Conservation (phyloP, 2,888 invertebrate genomes). For the Lycocerus yunnanus region DNA sequence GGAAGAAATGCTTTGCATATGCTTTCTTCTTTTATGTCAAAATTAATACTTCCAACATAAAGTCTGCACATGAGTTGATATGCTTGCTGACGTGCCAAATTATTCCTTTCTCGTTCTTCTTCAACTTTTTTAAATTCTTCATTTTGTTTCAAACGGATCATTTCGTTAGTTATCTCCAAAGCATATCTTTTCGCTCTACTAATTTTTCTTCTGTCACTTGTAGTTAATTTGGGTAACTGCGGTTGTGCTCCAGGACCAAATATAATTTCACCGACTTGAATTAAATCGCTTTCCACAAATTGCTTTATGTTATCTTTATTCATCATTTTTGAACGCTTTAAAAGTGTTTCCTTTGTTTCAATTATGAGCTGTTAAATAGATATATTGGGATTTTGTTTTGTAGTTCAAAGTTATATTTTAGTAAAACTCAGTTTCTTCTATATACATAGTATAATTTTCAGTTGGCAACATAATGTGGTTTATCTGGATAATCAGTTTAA, state of each 20-base stretch:
- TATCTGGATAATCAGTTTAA: too few species aligned
- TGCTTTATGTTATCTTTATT: background rate
- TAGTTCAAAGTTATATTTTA: too few species aligned
- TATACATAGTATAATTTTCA: too few species aligned
- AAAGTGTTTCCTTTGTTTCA: too few species aligned
- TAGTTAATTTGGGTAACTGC: conserved; percentile 80
- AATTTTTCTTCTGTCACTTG: conserved; percentile 90
- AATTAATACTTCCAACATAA: conserved; percentile 99
- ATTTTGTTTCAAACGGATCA: conserved; percentile 98
- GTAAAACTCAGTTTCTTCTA: too few species aligned
- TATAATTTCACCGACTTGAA: conserved; percentile 84
- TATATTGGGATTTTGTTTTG: too few species aligned
- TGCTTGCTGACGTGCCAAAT: background rate
- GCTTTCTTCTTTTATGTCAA: conserved; percentile 98
- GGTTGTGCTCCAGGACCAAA: conserved; percentile 91
- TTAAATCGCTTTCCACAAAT: conserved; percentile 69
- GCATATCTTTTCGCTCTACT: conserved; percentile 98
- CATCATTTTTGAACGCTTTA: too few species aligned
- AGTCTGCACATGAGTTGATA: conserved; percentile 88
- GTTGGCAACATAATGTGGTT: too few species aligned
- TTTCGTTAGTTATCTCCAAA: conserved; percentile 99
- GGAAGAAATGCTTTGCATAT: conserved; percentile 95
- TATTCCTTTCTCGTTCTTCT: background rate
- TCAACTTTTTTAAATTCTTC: conserved; percentile 84
- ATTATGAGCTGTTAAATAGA: too few species aligned